A percentile compares a stretch with the other conserved stretches of the same genome.
Evolutionary conservation across 2,888 invertebrate genomes (phyloP).

Genomic region (Trimorus sp.): DNA sequence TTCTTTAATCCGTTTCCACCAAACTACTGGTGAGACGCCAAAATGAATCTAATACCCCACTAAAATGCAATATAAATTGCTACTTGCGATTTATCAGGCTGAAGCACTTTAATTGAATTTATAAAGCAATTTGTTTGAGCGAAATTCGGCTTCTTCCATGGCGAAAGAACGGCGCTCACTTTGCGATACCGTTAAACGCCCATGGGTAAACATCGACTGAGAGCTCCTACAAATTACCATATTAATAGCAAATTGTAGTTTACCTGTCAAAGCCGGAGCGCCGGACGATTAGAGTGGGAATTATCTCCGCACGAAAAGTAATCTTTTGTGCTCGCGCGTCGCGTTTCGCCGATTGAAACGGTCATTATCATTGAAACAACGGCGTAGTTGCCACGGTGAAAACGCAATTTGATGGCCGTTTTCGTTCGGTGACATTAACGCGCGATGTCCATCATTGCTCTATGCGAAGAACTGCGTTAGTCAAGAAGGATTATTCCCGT

Average conservation of each 20-base stretch:
- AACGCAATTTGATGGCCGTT: conserved; percentile 11
- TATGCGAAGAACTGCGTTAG: conserved; percentile 9
- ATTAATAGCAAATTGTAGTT: conserved; percentile 36
- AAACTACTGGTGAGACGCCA: too few species aligned
- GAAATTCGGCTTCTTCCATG: conserved; percentile 6
- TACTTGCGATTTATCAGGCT: too few species aligned
- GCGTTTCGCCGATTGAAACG: not conserved
- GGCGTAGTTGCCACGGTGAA: conserved; percentile 2
- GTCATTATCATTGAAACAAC: conserved; percentile 10
- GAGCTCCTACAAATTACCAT: conserved; percentile 44
- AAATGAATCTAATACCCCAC: too few species aligned
- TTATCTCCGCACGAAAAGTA: conserved; percentile 17
- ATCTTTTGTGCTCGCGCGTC: conserved; percentile 19
- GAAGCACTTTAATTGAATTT: too few species aligned
- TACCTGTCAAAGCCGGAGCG: conserved; percentile 28
- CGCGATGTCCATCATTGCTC: not conserved
- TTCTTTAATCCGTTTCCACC: too few species aligned
- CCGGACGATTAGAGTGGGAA: conserved; percentile 7
- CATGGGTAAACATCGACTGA: conserved; percentile 26
- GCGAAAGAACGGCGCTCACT: conserved; percentile 22
- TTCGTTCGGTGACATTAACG: conserved; percentile 11
- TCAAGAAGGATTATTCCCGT: not conserved
- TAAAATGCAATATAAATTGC: too few species aligned
- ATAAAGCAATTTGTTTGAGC: too few species aligned
- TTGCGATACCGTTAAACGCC: conserved; percentile 15